Base-by-base conservation (phyloP, 1,140 invertebrate genomes). In the Sarcophaga bullata region DNA sequence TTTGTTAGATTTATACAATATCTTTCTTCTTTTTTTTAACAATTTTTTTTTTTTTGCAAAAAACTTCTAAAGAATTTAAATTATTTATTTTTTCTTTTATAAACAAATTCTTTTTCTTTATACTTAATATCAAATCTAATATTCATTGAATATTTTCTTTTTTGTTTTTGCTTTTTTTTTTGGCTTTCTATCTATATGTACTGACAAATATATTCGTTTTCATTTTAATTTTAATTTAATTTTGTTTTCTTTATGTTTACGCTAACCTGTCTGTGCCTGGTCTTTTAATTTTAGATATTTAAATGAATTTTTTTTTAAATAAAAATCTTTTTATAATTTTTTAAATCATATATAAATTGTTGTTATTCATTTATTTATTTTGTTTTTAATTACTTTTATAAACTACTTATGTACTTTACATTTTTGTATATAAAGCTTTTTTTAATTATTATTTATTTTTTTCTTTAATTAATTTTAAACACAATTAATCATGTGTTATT, bases 401-500 rank as follows among this genome's bases (percentile, higher is more conserved):
- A 46, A 17, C 17, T 19, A 46, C 2, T 3, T 13, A n/a, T 81
- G 15, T 81, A 68, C 54, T 81, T 81, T 62, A 62, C 80, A 72
- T 58, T 81, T 47, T 81, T 58, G 52, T 81, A 72, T 78, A 50
- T 81, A 68, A 72, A 68, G 80, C 58, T 47, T 83, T 83, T 72
- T 81, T 49, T 54, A 81, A 37, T n/a, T 48, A 47, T 83, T 81
- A 50, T 52, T 52, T 50, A 78, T 76, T 15, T 48, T 76, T 15
- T 73, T 48, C 48, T n/a, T 50, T 47, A 11, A 11, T 78, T 78
- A 10, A 37, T 25, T 52, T 78, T 8, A 68, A 58, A 50, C 8
- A 17, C 50, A 78, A 15, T 48, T 72, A 19, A 25, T 8, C 10
- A 72, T 72, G 37, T 72, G 37, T 49, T 52, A 47, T 7, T 78